Base-by-base conservation (phyloP, 1,140 invertebrate species). In the Bactericera cockerelli region DNA sequence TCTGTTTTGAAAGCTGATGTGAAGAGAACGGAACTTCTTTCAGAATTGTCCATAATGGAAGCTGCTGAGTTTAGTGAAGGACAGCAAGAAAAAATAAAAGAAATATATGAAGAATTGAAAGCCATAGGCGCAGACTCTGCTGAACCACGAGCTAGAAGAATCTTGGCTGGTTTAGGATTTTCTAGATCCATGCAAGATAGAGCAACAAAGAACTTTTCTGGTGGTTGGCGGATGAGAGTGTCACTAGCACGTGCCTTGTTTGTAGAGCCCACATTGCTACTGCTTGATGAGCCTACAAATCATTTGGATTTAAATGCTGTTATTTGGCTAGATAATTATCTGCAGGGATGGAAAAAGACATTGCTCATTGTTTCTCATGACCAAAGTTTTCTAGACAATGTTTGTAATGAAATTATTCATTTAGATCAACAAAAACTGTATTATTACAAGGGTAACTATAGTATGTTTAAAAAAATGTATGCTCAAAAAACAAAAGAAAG, bases 401-500 rank as follows among this genome's bases (percentile, higher is more conserved):
- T 99, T 2, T 98, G 95, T 70, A 97, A 97, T 63, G 96, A 99
- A 75, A 92, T 99, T 49, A 93, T 99, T 61, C 95, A 99, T 73
- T 75, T 99, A 57, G 93, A 99, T 70, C 82, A 86, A 62, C 84
- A 91, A 65, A 98, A 98, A 70, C 74, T 99, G 8, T 89, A 84
- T 69, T 98, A 98, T 71, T 99, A 99, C 70, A 91, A 94, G 72
- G 96, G 96, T 63, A 99, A 99, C 74, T 99, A 97, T 70, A 91
- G 86, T 25, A 92, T 92, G 83, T 99, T 99, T 70, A 98, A 98
- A 73, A 98, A 98, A 74, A 99, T 99, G 95, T 87, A 89, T 70
- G 82, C 85, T 0, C 95, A 99, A 69, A 98, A 98, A 69, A 77
- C 87, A 10, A 92, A 90, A 67, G 94, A 99, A 72, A 84, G 88